Evolutionary conservation across 2,113 vertebrate species (phyloP).

Genomic region (Seriola dumerili): DNA sequence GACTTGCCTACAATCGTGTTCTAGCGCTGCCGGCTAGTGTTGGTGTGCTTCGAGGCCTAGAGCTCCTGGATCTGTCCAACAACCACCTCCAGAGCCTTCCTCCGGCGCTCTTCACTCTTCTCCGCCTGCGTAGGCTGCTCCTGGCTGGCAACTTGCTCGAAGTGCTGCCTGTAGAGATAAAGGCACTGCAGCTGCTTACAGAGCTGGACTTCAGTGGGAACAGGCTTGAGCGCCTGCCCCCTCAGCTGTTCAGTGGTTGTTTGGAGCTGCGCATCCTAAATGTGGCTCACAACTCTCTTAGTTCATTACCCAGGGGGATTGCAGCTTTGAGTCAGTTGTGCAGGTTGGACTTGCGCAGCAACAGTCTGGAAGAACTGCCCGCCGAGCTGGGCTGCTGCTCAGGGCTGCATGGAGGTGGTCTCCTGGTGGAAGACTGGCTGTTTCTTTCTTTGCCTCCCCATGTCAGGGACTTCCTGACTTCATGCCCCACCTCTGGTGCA

Average conservation of each 20-base stretch:
- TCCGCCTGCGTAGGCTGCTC: slow-evolving; percentile 78
- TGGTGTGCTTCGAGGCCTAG: slow-evolving; percentile 77
- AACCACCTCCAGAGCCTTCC: slow-evolving; percentile 83
- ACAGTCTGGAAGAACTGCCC: slow-evolving; percentile 83
- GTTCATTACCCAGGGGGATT: slow-evolving; percentile 67
- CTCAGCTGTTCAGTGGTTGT: slow-evolving; percentile 78
- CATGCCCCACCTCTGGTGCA: slow-evolving; percentile 14
- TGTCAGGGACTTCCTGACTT: slow-evolving; percentile 72
- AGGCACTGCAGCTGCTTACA: slow-evolving; percentile 73
- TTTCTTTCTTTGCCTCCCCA: slow-evolving; percentile 78
- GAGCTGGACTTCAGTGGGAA: slow-evolving; percentile 83
- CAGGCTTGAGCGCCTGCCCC: slow-evolving; percentile 79
- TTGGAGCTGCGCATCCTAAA: slow-evolving; percentile 77
- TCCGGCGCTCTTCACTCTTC: slow-evolving; percentile 80
- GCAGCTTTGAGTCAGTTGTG: slow-evolving; percentile 71
- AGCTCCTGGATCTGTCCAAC: slow-evolving; percentile 83
- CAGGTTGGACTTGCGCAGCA: slow-evolving; percentile 81
- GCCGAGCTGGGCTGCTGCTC: slow-evolving; percentile 79
- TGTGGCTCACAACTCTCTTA: slow-evolving; percentile 79
- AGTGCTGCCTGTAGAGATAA: slow-evolving; percentile 77
- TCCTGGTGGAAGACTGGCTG: slow-evolving; percentile 83
- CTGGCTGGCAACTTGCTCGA: slow-evolving; percentile 82
- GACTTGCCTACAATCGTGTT: slow-evolving; percentile 82
- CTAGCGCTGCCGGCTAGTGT: slow-evolving; percentile 75
- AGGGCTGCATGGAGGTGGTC: slow-evolving; percentile 77